These are phyloP conservation scores for Bothrops jararaca DNA, from an alignment of 2,113 vertebrate genomes.

Conservation along the genomic window DNA sequence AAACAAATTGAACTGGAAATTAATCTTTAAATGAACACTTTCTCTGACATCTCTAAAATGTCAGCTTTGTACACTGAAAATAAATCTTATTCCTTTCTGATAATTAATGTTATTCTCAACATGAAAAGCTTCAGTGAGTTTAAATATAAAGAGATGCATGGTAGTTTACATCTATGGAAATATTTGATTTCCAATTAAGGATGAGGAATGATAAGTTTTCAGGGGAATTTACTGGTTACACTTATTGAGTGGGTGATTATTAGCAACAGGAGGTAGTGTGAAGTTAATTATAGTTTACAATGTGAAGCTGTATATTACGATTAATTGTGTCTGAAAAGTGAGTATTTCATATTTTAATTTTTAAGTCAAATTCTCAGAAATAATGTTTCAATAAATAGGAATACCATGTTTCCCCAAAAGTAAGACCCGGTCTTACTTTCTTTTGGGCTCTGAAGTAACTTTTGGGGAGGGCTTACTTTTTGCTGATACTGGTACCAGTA, in stretches of 20 bases:
- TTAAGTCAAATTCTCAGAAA: conserved; percentile 56
- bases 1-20: conserved; percentile 3
- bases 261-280: conserved; percentile 52
- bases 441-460: too few relatives aligned
- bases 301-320: conserved; percentile 50
- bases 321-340: conserved; percentile 60
- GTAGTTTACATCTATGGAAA: conserved; percentile 38
- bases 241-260: conserved; percentile 56
- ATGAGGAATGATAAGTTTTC: conserved; percentile 38
- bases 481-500: too few relatives aligned
- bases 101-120: conserved; percentile 17
- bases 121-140: conserved; percentile 40
- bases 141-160: conserved; percentile 44
- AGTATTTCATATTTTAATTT: conserved; percentile 47
- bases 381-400: conserved; percentile 36
- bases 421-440: too few relatives aligned
- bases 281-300: conserved; percentile 60
- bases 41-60: not conserved
- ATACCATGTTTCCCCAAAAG: too few relatives aligned
- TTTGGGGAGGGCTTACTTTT: too few relatives aligned
- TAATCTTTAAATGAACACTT: not conserved
- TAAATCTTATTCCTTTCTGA: conserved; percentile 3
- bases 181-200: conserved; percentile 62
- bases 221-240: conserved; percentile 20
- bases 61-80: conserved; percentile 22